Conservation (phyloP, 2,113 vertebrate species). For the Salvelinus namaycush region DNA sequence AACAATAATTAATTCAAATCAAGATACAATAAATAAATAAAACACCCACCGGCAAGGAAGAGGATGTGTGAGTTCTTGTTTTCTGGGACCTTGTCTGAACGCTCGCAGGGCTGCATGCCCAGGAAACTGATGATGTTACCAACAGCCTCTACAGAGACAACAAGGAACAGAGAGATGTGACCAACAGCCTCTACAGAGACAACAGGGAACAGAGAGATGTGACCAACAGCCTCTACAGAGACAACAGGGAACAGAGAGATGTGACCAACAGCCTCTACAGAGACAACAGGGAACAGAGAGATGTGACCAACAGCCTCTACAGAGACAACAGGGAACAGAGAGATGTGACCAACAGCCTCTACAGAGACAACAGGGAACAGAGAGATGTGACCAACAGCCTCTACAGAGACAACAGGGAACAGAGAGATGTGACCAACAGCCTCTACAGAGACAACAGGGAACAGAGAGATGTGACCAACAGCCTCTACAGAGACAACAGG, state of each 20-base stretch:
- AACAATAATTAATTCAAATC: not conserved
- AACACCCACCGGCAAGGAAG: conserved; percentile 85
- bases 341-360: conserved; percentile 95
- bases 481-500: conserved; percentile 78
- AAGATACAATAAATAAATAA: not conserved
- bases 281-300: not conserved
- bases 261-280: conserved; percentile 91
- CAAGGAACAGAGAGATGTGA: not conserved
- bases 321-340: not conserved
- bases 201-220: conserved; percentile 69
- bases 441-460: conserved; percentile 71
- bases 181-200: not conserved
- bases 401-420: conserved; percentile 61
- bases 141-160: conserved; percentile 84
- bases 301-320: conserved; percentile 96
- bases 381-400: conserved; percentile 90
- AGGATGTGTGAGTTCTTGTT: conserved; percentile 96
- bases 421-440: conserved; percentile 87
- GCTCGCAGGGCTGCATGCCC: conserved; percentile 98
- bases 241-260: conserved; percentile 58
- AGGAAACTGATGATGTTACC: conserved; percentile 93
- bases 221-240: conserved; percentile 88
- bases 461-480: conserved; percentile 82
- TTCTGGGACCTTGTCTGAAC: conserved; percentile 96
- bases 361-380: conserved; percentile 19